Base-by-base conservation (phyloP, 2,888 invertebrate genomes). In the Callyntrura guangdongensis region DNA sequence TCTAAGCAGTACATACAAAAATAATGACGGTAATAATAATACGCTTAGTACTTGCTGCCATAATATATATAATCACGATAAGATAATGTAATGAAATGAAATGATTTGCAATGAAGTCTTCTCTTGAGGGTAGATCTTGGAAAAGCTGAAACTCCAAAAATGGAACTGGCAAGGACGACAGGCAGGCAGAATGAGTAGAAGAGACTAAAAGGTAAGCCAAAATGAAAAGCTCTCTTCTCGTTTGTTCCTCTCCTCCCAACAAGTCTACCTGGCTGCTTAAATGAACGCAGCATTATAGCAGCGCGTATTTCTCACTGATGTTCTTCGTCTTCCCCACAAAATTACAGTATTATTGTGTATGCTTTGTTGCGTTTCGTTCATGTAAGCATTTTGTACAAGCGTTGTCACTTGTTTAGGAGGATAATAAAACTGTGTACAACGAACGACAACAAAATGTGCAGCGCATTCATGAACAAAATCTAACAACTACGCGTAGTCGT, bases 101-200 rank as follows among this genome's bases (percentile, higher is more conserved):
- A 89, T 85, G 89, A 89, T 89, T 89, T 89, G 89, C 89, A 89
- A 89, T 59, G 67, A 85, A 85, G 72, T 90, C 86, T 82, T 83
- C 61, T 79, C 88, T 91, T 79, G 85, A 86, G 92, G 86, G 91
- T 36, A 90, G 91, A 91, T 91, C 91, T 92, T 91, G 92, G 91
- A 92, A 90, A 92, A 92, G 90, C 90, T 91, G 89, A 88, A 92
- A 90, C 74, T 92, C 92, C 91, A 90, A 89, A 92, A 90, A 90
- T 91, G 92, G 92, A 92, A 81, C 87, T 85, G 86, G 91, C 92
- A 92, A 92, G 92, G 92, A 90, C 92, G 92, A 92, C 91, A 84
- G 74, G 86, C 67, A 67, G 69, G 36, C 45, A 85, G 59, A 85
- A 45, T 77, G 72, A 89, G 47, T 59, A 84, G 59, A 12, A 81